These are phyloP conservation scores for Metridium senile DNA, from an alignment of 92 coral and sea anemone species.

Conservation along the genomic window DNA sequence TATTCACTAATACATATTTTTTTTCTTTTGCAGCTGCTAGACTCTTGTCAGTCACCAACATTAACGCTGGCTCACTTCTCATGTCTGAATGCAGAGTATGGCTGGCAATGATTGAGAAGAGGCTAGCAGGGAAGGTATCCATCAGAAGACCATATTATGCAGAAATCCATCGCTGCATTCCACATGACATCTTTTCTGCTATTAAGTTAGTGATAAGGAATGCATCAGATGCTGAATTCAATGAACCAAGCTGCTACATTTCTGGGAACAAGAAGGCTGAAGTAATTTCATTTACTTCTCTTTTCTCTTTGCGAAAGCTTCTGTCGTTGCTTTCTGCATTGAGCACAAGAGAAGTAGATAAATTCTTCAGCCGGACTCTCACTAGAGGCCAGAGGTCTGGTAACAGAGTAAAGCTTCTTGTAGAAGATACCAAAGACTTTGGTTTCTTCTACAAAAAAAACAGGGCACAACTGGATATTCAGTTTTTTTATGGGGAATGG, in stretches of 20 bases:
- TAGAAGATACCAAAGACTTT: constrained; percentile 44
- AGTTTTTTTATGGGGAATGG: constrained; percentile 27
- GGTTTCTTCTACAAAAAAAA: constrained; percentile 30
- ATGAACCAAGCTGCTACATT: constrained; percentile 56
- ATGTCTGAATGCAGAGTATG: constrained; percentile 43
- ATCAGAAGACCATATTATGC: constrained; percentile 57
- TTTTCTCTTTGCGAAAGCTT: constrained; percentile 33
- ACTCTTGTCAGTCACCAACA: constrained; percentile 3
- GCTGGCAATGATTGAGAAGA: constrained; percentile 46
- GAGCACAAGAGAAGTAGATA: constrained; percentile 33
- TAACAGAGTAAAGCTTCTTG: constrained; percentile 41
- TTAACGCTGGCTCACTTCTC: constrained; percentile 45
- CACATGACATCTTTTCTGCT: constrained; percentile 46
- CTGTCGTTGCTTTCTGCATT: constrained; percentile 34
- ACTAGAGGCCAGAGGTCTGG: constrained; percentile 13
- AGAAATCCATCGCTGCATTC: constrained; percentile 56
- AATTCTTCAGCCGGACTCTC: constrained; percentile 42
- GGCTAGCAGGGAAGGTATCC: constrained; percentile 41
- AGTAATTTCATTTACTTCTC: constrained; percentile 51
- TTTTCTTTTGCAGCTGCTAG: not conserved
- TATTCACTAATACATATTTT: too few relatives aligned
- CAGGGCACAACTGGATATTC: constrained; percentile 13
- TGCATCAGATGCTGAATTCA: constrained; percentile 15
- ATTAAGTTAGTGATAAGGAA: constrained; percentile 43
- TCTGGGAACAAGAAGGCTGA: constrained; percentile 49